Percentiles rank a stretch among this genome's conserved stretches.
These are phyloP conservation scores for Cydia amplana DNA, from an alignment of 1,140 invertebrate genomes.

Conservation along the genomic window DNA sequence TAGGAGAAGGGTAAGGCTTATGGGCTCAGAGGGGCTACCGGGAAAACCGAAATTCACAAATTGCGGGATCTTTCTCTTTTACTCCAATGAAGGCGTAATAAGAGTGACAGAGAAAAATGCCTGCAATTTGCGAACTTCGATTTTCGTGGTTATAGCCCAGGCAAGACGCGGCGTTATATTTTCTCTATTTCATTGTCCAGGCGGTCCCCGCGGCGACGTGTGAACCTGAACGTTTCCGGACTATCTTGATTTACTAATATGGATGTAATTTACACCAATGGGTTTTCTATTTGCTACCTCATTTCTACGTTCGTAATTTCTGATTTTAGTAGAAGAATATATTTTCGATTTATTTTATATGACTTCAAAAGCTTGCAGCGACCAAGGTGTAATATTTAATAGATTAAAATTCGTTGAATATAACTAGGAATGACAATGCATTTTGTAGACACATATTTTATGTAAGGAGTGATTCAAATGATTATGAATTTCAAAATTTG, in stretches of 20 bases:
- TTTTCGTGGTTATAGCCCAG: too few relatives aligned
- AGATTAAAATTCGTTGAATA: neutral
- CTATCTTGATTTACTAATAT: constrained; percentile 27
- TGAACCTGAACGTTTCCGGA: constrained; percentile 6
- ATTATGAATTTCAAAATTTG: neutral
- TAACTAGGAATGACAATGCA: neutral
- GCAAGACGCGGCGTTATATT: constrained; percentile 14
- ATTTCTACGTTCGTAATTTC: neutral
- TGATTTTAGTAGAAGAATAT: neutral
- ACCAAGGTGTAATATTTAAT: neutral
- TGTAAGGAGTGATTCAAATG: neutral
- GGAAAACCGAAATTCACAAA: too few relatives aligned
- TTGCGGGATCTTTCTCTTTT: too few relatives aligned
- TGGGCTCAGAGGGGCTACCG: too few relatives aligned
- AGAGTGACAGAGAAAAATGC: too few relatives aligned
- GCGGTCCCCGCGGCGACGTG: neutral
- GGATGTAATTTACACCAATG: constrained; percentile 20
- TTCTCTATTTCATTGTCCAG: constrained; percentile 18
- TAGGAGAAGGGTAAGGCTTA: constrained; percentile 27
- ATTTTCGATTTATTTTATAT: neutral
- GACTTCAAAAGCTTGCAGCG: neutral
- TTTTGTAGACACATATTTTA: neutral
- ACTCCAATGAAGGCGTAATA: too few relatives aligned
- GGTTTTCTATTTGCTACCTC: neutral
- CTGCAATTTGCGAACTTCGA: too few relatives aligned